Base-by-base conservation (phyloP, 2,888 invertebrate genomes). In the Linhomoeus sp. region DNA sequence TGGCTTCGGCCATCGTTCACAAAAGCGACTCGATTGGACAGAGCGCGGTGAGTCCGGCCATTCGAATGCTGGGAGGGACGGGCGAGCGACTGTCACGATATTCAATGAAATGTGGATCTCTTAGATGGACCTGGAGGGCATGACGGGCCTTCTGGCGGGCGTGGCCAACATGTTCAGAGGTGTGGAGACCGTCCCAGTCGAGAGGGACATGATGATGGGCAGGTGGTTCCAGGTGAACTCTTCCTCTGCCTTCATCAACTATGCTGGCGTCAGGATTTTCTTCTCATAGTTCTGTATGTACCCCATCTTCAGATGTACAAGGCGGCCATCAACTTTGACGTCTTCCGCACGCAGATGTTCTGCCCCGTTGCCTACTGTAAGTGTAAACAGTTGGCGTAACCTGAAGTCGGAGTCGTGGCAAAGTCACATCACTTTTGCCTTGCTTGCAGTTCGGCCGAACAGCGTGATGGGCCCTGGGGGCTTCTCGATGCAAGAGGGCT, bases 401-500 rank as follows among this genome's bases (percentile, higher is more conserved):
- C n/a, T n/a, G n/a, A n/a, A n/a, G n/a, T n/a, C n/a, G n/a, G n/a
- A n/a, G n/a, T n/a, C n/a, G n/a, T n/a, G 5, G 29, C 5, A 29
- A 29, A 5, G 29, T 5, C 5, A 29, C 29, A 12, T 29, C 7
- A 29, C 5, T 12, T 5, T 29, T 29, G 5, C 7, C 12, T 5
- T 12, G 29, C 29, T 5, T 29, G 29, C 50, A 63, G 63, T 63
- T 53, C 54, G 55, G 41, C 56, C 56, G 20, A 63, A 63, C 52
- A 52, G 58, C 36, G 56, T 62, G 35, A 63, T 62, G 62, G 62
- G 62, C 39, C 2, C 58, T 43, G 64, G 59, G 37, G 63, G 63
- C 22, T 64, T 63, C 49, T 61, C 62, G 25, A 64, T 63, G 50
- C 59, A 64, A 45, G 63, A 63, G 46, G 63, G 62, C 22, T 63